Evolutionary conservation across 2,797 vertebrate species (phyloP), one percentile per base, ranked within the genome.

Genomic region (Urosaurus nigricauda): DNA sequence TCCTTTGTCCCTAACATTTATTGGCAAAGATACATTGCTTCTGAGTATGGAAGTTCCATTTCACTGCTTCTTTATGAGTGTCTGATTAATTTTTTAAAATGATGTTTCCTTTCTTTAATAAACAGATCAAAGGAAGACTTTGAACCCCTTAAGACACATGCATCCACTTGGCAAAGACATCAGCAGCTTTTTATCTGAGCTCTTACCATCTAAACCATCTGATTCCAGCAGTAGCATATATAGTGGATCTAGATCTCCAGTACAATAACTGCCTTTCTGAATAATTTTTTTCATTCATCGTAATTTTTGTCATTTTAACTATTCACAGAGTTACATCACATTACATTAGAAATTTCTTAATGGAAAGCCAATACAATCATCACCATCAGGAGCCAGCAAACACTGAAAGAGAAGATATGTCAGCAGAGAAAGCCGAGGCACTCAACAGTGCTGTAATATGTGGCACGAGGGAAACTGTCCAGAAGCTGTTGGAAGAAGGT

Each of bases 401-500:
- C 1, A 0, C 40, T 60, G 86, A 88, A 60, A n/a, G 8, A 47
- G 37, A 0, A 0, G 73, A 65, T 65, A 17, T 4, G 26, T 47
- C 81, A 32, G 9, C 84, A 6, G 5, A 0, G 19, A 79, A 93
- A 7, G 82, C 63, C 21, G 2, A 5, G 40, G n/a, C 51, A 16
- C 35, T 97, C 83, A 93, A 96, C 0, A 0, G 0, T 2, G 96
- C 97, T 6, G 29, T 94, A 71, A 4, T 0, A 37, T 0, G 58
- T 0, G 1, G 0, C 0, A 0, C 93, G 0, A n/a, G 8, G 1
- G 0, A 43, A 14, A 0, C 1, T 0, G 90, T 96, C 70, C 65
- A 29, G 83, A 47, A 93, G n/a, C 73, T 97, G 83, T 92, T 97
- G 90, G 71, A 95, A 56, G 19, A 21, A 29, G 96, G 96, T n/a